A percentile compares a stretch with the other conserved stretches of the same genome.
Evolutionary conservation across 2,113 vertebrate species (phyloP).

Genomic region (Neomonachus schauinslandi): DNA sequence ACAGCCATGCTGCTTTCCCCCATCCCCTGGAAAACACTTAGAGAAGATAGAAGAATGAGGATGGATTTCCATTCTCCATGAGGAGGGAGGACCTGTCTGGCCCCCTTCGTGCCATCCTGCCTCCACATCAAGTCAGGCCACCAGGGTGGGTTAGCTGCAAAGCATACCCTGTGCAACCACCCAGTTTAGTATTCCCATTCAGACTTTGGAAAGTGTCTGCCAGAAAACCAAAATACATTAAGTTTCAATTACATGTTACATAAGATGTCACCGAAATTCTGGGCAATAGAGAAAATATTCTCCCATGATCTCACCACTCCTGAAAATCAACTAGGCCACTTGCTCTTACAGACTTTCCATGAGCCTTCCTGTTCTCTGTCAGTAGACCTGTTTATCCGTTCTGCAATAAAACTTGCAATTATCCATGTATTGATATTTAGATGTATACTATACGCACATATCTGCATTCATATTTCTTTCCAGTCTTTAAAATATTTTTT

Average conservation of each 20-base stretch:
- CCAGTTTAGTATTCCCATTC: accelerated
- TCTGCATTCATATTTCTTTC: not conserved
- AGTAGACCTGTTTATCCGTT: accelerated
- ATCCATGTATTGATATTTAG: not conserved
- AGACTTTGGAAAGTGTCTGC: not conserved
- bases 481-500: not conserved
- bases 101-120: not conserved
- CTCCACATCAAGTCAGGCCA: not conserved
- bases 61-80: accelerated
- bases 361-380: not conserved
- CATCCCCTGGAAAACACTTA: not conserved
- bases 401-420: not conserved
- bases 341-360: not conserved
- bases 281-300: not conserved
- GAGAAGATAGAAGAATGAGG: not conserved
- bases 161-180: accelerated
- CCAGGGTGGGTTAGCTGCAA: not conserved
- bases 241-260: not conserved
- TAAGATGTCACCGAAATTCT: not conserved
- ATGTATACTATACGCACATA: accelerated
- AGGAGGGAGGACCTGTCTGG: too few species aligned
- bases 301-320: not conserved
- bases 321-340: not conserved
- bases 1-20: not conserved
- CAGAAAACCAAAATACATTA: not conserved